phyloP scores from a whole-genome alignment of 2,797 vertebrate genomes.

The Rhinella marina region DNA sequence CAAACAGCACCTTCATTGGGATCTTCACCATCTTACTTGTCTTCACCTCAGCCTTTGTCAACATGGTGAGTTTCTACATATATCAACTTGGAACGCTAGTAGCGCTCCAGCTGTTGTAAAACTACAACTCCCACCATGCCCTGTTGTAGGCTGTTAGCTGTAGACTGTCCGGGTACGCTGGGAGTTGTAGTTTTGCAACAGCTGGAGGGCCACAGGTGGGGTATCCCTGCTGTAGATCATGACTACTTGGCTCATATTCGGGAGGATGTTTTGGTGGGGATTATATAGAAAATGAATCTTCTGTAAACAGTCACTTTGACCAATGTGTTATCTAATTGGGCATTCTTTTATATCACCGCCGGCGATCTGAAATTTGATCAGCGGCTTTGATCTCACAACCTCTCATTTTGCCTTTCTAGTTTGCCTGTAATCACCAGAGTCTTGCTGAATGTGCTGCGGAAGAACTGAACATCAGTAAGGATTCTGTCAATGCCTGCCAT shows the following conservation, averaged over 20 bases:
- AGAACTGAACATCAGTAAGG: slow-evolving; percentile 81
- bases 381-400: background rate
- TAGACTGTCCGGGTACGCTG: too few species aligned
- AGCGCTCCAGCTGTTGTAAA: too few species aligned
- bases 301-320: background rate
- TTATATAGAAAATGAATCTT: background rate
- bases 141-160: too few species aligned
- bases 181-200: too few species aligned
- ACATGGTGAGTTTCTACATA: slow-evolving; percentile 80
- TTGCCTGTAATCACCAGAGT: slow-evolving; percentile 86
- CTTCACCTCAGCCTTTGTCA: slow-evolving; percentile 88
- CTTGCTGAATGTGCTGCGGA: slow-evolving; percentile 82
- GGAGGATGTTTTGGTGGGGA: background rate
- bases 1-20: slow-evolving; percentile 88
- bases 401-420: slow-evolving; percentile 71
- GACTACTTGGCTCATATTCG: background rate
- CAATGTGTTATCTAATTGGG: background rate
- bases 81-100: background rate
- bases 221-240: too few species aligned
- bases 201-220: too few species aligned
- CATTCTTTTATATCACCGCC: background rate
- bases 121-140: too few species aligned
- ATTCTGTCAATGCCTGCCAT: slow-evolving; percentile 85
- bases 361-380: background rate
- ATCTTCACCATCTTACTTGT: slow-evolving; percentile 89